These are phyloP conservation scores for Planococcus citri DNA, from an alignment of 1,140 invertebrate species.

Conservation along the genomic window DNA sequence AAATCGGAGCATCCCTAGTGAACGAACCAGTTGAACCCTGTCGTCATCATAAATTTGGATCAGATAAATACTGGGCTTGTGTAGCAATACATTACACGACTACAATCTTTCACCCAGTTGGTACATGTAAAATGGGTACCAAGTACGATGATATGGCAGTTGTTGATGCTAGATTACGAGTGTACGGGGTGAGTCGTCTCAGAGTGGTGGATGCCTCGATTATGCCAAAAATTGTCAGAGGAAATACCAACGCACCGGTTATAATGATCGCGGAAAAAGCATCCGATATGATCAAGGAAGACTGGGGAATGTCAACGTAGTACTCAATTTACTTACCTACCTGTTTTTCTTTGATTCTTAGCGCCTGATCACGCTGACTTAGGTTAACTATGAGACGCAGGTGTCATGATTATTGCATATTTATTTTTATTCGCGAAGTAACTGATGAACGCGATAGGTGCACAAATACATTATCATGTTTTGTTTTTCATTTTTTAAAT, in stretches of 20 bases:
- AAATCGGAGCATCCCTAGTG: constrained; percentile 57
- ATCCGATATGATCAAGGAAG: constrained; percentile 38
- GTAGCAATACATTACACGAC: constrained; percentile 62
- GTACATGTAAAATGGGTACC: constrained; percentile 40
- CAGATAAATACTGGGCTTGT: constrained; percentile 76
- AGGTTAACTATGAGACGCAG: too few relatives aligned
- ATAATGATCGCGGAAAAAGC: constrained; percentile 48
- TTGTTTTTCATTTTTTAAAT: too few relatives aligned
- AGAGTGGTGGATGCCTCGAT: constrained; percentile 37
- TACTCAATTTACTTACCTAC: neutral
- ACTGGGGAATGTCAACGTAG: constrained; percentile 27
- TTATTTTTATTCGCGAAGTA: too few relatives aligned
- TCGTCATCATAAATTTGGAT: constrained; percentile 55
- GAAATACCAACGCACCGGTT: constrained; percentile 40
- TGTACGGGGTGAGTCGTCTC: constrained; percentile 34
- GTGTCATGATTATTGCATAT: too few relatives aligned
- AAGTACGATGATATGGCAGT: constrained; percentile 35
- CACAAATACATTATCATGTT: too few relatives aligned
- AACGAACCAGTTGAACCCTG: constrained; percentile 58
- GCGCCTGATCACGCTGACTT: too few relatives aligned
- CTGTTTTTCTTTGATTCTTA: too few relatives aligned
- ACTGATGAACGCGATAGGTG: too few relatives aligned
- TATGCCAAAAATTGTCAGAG: constrained; percentile 39
- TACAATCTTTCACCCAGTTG: constrained; percentile 73
- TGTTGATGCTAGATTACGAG: constrained; percentile 36